Percentiles rank a stretch among this genome's conserved stretches.
phyloP scores from a whole-genome alignment of 1,140 invertebrate species.

The Drosophila setifemur region DNA sequence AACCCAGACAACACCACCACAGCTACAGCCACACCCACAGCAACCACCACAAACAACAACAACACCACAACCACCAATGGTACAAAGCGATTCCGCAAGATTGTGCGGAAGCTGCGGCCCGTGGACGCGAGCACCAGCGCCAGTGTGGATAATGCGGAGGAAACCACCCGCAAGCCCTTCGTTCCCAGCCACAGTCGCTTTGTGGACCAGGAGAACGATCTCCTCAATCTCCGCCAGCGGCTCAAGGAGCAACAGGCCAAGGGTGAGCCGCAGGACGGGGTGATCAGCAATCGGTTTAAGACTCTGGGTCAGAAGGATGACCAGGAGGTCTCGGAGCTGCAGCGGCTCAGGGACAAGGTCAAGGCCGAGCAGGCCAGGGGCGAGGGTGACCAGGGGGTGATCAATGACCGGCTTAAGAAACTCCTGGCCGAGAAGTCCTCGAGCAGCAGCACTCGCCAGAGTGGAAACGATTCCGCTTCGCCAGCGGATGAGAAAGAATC shows the following conservation, averaged over 20 bases:
- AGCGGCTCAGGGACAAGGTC: conserved; percentile 61
- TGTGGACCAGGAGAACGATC: conserved; percentile 14
- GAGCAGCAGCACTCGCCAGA: background rate
- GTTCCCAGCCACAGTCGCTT: conserved; percentile 42
- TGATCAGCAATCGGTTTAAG: conserved; percentile 37
- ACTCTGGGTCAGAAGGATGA: conserved; percentile 3
- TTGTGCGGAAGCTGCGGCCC: conserved; percentile 66
- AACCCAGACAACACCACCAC: conserved; percentile 27
- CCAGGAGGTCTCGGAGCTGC: conserved; percentile 44
- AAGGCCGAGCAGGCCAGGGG: conserved; percentile 57
- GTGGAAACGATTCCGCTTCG: background rate
- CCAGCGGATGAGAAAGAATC: background rate
- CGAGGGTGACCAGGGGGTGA: conserved; percentile 56
- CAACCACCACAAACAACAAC: conserved; percentile 22
- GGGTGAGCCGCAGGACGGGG: conserved; percentile 28
- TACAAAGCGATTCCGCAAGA: conserved; percentile 73
- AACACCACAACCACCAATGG: conserved; percentile 27
- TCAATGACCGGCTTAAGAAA: conserved; percentile 60
- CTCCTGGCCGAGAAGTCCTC: conserved; percentile 39
- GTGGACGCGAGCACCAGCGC: conserved; percentile 18
- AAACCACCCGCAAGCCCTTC: conserved; percentile 57
- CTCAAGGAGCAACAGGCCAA: conserved; percentile 51
- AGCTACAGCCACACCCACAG: conserved; percentile 10
- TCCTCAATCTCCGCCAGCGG: conserved; percentile 51
- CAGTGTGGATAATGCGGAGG: conserved; percentile 11